A percentile compares a stretch with the other conserved stretches of the same genome.
Conservation (phyloP, 2,113 vertebrate species). For the Aptenodytes forsteri region DNA sequence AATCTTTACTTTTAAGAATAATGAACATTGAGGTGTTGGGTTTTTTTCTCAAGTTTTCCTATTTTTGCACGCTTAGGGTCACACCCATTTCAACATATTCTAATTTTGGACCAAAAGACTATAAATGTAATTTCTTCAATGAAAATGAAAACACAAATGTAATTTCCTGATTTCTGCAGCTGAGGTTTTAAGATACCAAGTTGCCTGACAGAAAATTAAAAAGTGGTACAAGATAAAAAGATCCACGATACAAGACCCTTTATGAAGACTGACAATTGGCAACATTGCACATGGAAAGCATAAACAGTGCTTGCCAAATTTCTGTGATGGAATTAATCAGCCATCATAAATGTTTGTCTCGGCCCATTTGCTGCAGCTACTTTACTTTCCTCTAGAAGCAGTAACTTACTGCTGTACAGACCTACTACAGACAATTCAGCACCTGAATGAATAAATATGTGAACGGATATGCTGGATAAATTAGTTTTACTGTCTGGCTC, state of each 20-base stretch:
- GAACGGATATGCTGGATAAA: not conserved
- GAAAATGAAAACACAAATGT: not conserved
- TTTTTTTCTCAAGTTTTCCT: not conserved
- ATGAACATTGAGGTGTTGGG: rapidly evolving
- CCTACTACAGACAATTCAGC: not conserved
- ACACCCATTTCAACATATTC: not conserved
- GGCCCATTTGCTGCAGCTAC: not conserved
- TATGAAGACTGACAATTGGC: not conserved
- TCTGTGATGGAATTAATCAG: slow-evolving; percentile 2
- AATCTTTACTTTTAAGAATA: not conserved
- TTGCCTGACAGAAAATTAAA: not conserved
- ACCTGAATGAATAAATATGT: not conserved
- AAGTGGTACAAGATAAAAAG: not conserved
- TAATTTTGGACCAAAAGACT: not conserved
- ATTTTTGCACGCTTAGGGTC: not conserved
- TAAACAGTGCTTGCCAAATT: not conserved
- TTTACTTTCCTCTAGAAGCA: not conserved
- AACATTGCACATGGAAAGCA: not conserved
- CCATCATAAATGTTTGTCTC: not conserved
- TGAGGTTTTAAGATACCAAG: not conserved
- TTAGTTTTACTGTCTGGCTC: not conserved
- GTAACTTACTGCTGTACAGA: not conserved
- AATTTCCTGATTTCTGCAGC: not conserved
- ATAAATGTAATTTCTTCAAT: not conserved
- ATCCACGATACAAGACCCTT: not conserved